Evolutionary conservation across 2,113 vertebrate species (phyloP).

Genomic region (Larimichthys polyactis): DNA sequence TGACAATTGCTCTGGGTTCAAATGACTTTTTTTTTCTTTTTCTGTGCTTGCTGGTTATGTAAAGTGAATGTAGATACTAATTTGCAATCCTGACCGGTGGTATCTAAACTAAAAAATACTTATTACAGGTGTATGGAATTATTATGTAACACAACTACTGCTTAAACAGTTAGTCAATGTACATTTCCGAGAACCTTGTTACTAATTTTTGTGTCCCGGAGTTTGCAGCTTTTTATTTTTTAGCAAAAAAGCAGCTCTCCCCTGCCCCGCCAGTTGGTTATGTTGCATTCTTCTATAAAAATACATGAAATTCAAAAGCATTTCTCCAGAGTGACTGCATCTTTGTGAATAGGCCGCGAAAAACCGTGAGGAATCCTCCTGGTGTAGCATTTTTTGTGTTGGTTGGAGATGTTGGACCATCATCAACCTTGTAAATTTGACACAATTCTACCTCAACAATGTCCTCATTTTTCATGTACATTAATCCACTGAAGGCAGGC

Average conservation of each 20-base stretch:
- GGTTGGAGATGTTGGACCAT: no score
- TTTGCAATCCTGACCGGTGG: slow-evolving; percentile 41
- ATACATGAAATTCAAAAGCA: not conserved
- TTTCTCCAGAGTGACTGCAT: no score
- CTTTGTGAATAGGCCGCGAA: no score
- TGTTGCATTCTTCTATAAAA: not conserved
- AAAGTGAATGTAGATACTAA: slow-evolving; percentile 28
- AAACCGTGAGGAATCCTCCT: no score
- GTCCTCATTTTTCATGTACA: not conserved
- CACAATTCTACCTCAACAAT: no score
- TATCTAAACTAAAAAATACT: slow-evolving; percentile 14
- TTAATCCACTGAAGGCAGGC: not conserved
- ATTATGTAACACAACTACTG: not conserved
- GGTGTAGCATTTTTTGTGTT: not conserved
- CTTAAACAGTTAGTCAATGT: not conserved
- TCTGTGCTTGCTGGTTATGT: slow-evolving; percentile 6
- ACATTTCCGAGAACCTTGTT: not conserved
- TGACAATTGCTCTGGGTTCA: slow-evolving; percentile 51
- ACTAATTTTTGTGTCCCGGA: not conserved
- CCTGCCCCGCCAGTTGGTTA: no score
- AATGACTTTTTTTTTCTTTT: slow-evolving; percentile 30
- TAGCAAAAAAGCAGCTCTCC: not conserved
- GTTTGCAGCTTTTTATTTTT: not conserved
- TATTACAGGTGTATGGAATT: no score
- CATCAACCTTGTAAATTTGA: no score